Evolutionary conservation across 2,797 vertebrate species (phyloP).

Genomic region (Coregonus ussuriensis): DNA sequence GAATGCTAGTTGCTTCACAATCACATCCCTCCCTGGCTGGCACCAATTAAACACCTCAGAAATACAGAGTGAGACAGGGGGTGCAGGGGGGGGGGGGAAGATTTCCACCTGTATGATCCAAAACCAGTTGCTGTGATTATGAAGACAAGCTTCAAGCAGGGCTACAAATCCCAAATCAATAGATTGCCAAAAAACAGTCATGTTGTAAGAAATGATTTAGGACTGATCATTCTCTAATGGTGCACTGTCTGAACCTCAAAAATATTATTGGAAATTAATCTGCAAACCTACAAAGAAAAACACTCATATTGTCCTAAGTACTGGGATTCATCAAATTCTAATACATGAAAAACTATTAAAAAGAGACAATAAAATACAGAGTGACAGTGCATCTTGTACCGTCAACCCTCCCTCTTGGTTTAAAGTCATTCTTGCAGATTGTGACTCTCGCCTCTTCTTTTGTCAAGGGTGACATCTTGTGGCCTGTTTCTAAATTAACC

Average conservation of each 20-base stretch:
- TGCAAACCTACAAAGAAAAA: too few species aligned
- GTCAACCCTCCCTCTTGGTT: background rate
- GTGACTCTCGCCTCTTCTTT: slow-evolving; percentile 52
- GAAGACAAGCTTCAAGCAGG: background rate
- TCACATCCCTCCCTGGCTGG: slow-evolving; percentile 52
- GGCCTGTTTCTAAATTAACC: slow-evolving; percentile 64
- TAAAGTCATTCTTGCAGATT: slow-evolving; percentile 31
- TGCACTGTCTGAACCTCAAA: too few species aligned
- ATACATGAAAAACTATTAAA: too few species aligned
- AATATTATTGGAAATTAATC: too few species aligned
- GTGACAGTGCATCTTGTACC: background rate
- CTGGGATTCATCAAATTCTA: too few species aligned
- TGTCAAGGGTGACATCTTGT: slow-evolving; percentile 78
- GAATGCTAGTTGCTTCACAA: slow-evolving; percentile 34
- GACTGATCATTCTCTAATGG: too few species aligned
- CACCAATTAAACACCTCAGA: slow-evolving; percentile 62
- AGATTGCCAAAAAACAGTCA: background rate
- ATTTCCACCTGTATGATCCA: too few species aligned
- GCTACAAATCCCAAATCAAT: background rate
- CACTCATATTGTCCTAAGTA: too few species aligned
- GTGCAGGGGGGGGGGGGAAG: background rate
- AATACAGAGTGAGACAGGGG: background rate
- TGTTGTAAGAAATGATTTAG: background rate
- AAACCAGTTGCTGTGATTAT: too few species aligned
- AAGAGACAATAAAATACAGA: background rate